Evolutionary conservation across 64 coral and sea anemone genomes (phyloP).

Genomic region (Acropora tenuis): DNA sequence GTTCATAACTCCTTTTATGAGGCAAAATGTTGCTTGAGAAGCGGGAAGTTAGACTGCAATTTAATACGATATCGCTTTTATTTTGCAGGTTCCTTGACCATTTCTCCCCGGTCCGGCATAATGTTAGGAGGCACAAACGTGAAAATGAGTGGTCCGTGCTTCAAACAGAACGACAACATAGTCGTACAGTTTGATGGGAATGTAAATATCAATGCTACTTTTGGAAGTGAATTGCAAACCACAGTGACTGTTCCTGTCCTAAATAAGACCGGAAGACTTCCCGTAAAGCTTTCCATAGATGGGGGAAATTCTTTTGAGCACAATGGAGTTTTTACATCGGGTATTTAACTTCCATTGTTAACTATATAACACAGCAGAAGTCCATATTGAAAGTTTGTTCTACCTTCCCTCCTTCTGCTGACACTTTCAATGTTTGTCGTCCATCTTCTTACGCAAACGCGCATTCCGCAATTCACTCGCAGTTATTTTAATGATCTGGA

Average conservation of each 20-base stretch:
- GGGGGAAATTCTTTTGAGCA: slow-evolving; percentile 29
- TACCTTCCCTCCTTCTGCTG: too few relatives aligned
- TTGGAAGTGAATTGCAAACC: not conserved
- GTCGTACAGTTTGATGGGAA: slow-evolving; percentile 45
- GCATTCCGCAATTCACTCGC: too few relatives aligned
- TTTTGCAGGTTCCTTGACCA: slow-evolving; percentile 25
- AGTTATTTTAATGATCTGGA: too few relatives aligned
- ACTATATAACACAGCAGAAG: too few relatives aligned
- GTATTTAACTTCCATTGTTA: not conserved
- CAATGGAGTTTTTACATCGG: slow-evolving; percentile 36
- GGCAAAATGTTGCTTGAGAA: too few relatives aligned
- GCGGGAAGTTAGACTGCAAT: too few relatives aligned
- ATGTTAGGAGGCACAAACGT: slow-evolving; percentile 66
- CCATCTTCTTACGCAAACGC: too few relatives aligned
- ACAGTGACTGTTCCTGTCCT: slow-evolving; percentile 28
- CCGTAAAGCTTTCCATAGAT: slow-evolving; percentile 24
- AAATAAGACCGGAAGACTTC: slow-evolving; percentile 17
- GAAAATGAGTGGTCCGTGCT: slow-evolving; percentile 55
- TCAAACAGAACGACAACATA: slow-evolving; percentile 39
- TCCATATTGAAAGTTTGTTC: too few relatives aligned
- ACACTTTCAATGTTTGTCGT: too few relatives aligned
- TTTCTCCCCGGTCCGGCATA: slow-evolving; percentile 31
- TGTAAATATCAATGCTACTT: slow-evolving; percentile 17
- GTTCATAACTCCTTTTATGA: too few relatives aligned
- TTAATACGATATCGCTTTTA: not conserved